Evolutionary conservation across 2,888 invertebrate species (phyloP).

Genomic region (Panzeria rudis): DNA sequence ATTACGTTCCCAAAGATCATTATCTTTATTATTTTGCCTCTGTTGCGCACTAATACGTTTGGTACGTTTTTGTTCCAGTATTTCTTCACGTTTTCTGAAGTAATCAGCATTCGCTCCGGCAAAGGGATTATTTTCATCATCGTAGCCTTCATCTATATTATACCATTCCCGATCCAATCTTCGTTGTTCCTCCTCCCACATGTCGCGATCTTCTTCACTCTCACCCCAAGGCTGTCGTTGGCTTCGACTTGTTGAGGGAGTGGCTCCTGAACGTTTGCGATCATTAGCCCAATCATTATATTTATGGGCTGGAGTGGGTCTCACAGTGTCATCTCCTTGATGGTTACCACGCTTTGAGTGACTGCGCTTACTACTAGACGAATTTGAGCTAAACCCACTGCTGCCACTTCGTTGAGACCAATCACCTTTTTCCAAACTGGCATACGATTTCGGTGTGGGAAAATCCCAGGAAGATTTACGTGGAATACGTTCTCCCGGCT

Average conservation of each 20-base stretch:
- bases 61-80: conserved; percentile 94
- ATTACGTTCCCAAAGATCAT: conserved; percentile 99
- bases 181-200: conserved; percentile 96
- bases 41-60: conserved; percentile 97
- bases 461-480: conserved; percentile 95
- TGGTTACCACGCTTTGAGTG: conserved; percentile 76
- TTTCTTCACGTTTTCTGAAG: conserved; percentile 95
- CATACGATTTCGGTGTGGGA: conserved; percentile 90
- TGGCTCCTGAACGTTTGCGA: conserved; percentile 87
- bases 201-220: conserved; percentile 89
- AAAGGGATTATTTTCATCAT: conserved; percentile 97
- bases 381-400: conserved; percentile 73
- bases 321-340: conserved; percentile 88
- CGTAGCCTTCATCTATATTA: conserved; percentile 96
- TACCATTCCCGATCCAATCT: conserved; percentile 98
- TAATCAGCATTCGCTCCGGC: conserved; percentile 95
- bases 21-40: conserved; percentile 98
- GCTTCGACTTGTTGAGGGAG: conserved; percentile 84
- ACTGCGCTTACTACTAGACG: conserved; percentile 79
- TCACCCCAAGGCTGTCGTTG: conserved; percentile 85
- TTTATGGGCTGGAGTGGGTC: conserved; percentile 93
- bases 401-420: conserved; percentile 78
- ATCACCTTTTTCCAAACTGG: conserved; percentile 83
- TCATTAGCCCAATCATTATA: conserved; percentile 91
- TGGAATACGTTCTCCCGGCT: conserved; percentile 83